Conservation (phyloP, 1,140 invertebrate genomes). For the Magallana angulata region DNA sequence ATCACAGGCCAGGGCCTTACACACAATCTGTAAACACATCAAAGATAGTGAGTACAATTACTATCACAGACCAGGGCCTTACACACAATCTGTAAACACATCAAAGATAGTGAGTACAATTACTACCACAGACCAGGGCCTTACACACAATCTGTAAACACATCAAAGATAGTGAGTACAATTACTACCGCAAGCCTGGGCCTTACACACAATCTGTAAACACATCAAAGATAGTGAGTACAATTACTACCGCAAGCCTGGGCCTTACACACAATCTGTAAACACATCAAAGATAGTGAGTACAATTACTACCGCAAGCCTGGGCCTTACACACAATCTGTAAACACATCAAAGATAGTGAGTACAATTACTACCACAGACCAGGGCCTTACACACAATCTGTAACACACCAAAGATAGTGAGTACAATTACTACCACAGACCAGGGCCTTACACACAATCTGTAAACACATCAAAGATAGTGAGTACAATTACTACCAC, state of each 20-base stretch:
- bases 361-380: conserved; percentile 78
- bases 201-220: conserved; percentile 90
- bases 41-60: background rate
- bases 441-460: background rate
- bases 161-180: background rate
- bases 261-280: background rate
- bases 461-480: too few species aligned
- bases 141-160: background rate
- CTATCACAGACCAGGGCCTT: too few species aligned
- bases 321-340: too few species aligned
- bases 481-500: conserved; percentile 83
- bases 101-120: background rate
- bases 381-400: too few species aligned
- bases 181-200: conserved; percentile 89
- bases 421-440: background rate
- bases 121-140: too few species aligned
- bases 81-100: background rate
- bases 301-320: too few species aligned
- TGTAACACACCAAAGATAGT: background rate
- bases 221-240: background rate
- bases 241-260: too few species aligned
- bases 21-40: background rate
- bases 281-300: background rate
- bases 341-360: background rate
- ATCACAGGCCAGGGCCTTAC: too few species aligned